Conservation (phyloP, 2,888 invertebrate species). For the Asteroscopus sphinx region DNA sequence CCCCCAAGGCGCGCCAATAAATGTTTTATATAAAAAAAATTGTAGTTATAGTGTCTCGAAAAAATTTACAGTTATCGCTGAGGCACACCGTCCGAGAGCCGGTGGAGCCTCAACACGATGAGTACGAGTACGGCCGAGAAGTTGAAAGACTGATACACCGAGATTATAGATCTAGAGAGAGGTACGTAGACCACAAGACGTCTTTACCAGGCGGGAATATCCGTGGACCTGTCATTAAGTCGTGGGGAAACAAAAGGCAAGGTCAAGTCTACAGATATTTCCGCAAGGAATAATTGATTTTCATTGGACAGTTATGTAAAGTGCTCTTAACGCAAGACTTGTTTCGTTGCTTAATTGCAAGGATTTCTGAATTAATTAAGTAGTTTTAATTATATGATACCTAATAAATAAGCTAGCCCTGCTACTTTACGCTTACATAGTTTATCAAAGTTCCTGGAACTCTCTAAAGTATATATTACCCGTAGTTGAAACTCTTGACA, state of each 20-base stretch:
- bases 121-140: slow-evolving; percentile 89
- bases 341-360: slow-evolving; percentile 39
- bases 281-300: neutral
- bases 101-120: slow-evolving; percentile 89
- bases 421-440: slow-evolving; percentile 31
- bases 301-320: slow-evolving; percentile 13
- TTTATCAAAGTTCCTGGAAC: slow-evolving; percentile 1
- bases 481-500: neutral
- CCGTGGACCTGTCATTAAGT: slow-evolving; percentile 2
- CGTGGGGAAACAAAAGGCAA: neutral
- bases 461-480: neutral
- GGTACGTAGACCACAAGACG: slow-evolving; percentile 66
- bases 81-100: slow-evolving; percentile 86
- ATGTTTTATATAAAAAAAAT: no score
- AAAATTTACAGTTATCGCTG: slow-evolving; percentile 81
- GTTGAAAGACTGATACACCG: slow-evolving; percentile 90
- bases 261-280: slow-evolving; percentile 16
- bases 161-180: slow-evolving; percentile 90
- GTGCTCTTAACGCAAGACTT: slow-evolving; percentile 27
- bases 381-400: neutral
- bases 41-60: slow-evolving; percentile 12
- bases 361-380: slow-evolving; percentile 16
- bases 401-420: slow-evolving; percentile 23
- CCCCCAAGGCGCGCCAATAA: no score
- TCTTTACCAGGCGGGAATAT: slow-evolving; percentile 9